Percentiles rank a stretch among this genome's conserved stretches.
Conservation (phyloP, 2,113 vertebrate genomes). For the Corydoras sp. region DNA sequence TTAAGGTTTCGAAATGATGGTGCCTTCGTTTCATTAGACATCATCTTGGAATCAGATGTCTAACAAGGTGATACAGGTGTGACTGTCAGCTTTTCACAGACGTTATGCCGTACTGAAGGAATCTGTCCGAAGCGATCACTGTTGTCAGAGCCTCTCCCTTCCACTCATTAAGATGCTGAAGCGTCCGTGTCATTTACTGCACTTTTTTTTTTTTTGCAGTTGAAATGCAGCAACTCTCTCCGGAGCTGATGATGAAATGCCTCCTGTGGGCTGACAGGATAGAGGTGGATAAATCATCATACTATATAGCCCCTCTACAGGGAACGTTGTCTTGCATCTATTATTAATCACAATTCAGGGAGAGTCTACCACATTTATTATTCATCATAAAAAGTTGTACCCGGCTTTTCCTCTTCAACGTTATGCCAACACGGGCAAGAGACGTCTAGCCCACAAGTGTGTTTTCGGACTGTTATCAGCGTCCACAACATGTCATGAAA, state of each 20-base stretch:
- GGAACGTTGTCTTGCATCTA: conserved; percentile 44
- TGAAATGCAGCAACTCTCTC: conserved; percentile 55
- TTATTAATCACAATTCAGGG: conserved; percentile 55
- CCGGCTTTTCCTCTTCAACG: conserved; percentile 12
- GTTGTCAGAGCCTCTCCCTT: background rate
- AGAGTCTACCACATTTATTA: conserved; percentile 42
- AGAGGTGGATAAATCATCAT: conserved; percentile 50
- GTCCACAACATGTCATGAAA: no score
- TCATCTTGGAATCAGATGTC: no score
- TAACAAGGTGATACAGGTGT: no score
- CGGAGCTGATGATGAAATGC: conserved; percentile 60
- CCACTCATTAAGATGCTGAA: conserved; percentile 56
- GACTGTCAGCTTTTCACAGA: no score
- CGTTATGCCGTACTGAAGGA: no score
- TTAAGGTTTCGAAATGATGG: no score
- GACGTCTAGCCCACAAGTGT: conserved; percentile 6
- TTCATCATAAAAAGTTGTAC: conserved; percentile 31
- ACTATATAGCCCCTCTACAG: conserved; percentile 32
- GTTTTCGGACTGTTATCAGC: background rate
- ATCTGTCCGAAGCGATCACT: background rate
- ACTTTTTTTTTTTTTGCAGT: conserved; percentile 57
- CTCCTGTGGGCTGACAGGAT: conserved; percentile 53
- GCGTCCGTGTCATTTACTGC: conserved; percentile 52
- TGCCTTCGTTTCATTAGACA: no score
- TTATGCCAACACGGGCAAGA: conserved; percentile 1